Evolutionary conservation across 2,888 invertebrate species (phyloP), one percentile per base, ranked within the genome.

Genomic region (Yponomeuta malinellus): DNA sequence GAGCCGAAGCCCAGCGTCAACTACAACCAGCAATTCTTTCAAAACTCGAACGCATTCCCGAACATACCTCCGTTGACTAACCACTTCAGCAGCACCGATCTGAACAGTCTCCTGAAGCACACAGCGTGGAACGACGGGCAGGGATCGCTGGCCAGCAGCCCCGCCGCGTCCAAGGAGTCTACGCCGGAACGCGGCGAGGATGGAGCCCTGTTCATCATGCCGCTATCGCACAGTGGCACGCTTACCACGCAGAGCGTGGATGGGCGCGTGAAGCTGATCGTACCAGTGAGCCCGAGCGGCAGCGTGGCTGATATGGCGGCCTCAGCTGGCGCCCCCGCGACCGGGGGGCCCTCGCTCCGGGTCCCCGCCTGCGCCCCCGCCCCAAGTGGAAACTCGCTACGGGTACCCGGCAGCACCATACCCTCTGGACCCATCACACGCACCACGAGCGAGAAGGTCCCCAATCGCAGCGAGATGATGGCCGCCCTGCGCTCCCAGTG

Each of bases 391-490:
- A 12, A 68, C 73, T 31, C 77, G 75, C 0, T 82, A 84, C 71
- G 91, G 94, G 10, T 88, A 93, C 10, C 93, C 93, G 63, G 84
- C 95, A 59, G 52, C 52, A 15, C 52, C 52, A 73, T 89, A 73
- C 94, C 94, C 33, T 93, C 94, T 2, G 93, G 94, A 6, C 93
- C 94, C 67, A 96, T 96, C 74, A 95, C 95, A 0, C 93, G 97
- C 76, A 95, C 96, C 69, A 97, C 97, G 48, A 97, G 97, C 87
- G 97, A 97, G 80, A 96, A 96, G 84, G 95, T 97, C 73, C 96
- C 97, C 6, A 96, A 97, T 81, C 94, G 96, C 71, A 97, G 96
- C 85, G 97, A 97, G 82, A 93, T 97, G 83, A 96, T 97, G 96
- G 95, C 95, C 37, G 96, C 97, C 77, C 94, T 97, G 76, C 93